These are phyloP conservation scores for Ophonus ardosiacus DNA, from an alignment of 2,888 invertebrate genomes.

Conservation along the genomic window DNA sequence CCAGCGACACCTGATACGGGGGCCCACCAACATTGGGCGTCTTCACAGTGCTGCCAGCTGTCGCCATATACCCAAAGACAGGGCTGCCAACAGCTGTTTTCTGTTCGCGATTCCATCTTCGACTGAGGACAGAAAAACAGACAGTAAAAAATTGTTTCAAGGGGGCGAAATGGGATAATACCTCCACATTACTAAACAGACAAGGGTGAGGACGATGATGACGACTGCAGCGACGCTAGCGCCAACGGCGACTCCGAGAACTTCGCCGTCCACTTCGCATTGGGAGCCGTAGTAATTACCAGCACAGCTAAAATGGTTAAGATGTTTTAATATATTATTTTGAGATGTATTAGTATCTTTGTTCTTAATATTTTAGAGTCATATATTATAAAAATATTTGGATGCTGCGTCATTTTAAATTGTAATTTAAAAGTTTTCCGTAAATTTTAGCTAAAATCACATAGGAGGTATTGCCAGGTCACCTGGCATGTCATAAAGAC, in stretches of 20 bases:
- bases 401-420: no score
- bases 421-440: no score
- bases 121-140: constrained; percentile 76
- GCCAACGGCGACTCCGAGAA: constrained; percentile 93
- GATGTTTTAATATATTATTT: background rate
- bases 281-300: constrained; percentile 92
- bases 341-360: no score
- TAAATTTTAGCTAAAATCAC: no score
- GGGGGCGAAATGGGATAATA: constrained; percentile 70
- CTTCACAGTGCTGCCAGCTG: constrained; percentile 83
- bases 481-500: no score
- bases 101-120: constrained; percentile 93
- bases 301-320: constrained; percentile 80
- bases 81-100: constrained; percentile 89
- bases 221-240: constrained; percentile 93
- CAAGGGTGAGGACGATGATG: constrained; percentile 91
- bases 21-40: constrained; percentile 86
- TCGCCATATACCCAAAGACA: constrained; percentile 91
- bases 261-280: constrained; percentile 95
- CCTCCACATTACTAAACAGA: constrained; percentile 95
- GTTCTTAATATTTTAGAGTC: no score
- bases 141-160: constrained; percentile 9
- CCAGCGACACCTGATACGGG: constrained; percentile 87
- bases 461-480: no score
- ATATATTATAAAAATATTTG: background rate